Percentiles rank a stretch among this genome's conserved stretches.
phyloP scores from a whole-genome alignment of 2,888 invertebrate species.

The Trypoxylon attenuatum region DNA sequence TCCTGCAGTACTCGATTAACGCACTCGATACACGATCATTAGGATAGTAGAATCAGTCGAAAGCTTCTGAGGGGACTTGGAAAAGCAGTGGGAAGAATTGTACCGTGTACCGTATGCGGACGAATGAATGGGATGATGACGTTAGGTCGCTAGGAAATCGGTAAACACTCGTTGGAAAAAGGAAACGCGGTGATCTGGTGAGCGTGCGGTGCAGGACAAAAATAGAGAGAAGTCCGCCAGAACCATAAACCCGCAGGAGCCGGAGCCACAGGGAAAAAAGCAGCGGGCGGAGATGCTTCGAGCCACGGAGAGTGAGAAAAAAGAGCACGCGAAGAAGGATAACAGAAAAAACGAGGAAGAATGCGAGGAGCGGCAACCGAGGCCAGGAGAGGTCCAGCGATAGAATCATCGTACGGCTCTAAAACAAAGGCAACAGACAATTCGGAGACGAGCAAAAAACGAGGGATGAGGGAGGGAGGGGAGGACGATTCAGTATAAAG shows the following conservation, averaged over 20 bases:
- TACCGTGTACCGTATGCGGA: no score
- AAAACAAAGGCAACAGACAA: neutral
- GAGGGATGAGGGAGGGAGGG: neutral
- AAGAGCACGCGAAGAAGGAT: neutral
- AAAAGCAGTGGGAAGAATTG: no score
- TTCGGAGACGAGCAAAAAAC: neutral
- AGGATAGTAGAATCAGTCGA: no score
- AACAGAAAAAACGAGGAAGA: neutral
- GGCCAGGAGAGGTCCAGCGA: neutral
- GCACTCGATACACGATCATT: no score
- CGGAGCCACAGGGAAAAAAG: constrained; percentile 1
- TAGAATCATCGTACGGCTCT: neutral
- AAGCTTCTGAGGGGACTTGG: no score
- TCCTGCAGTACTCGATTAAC: no score
- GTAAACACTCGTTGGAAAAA: neutral
- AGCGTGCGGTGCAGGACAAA: neutral
- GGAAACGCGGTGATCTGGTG: neutral
- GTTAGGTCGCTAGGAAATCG: neutral
- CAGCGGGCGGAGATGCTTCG: neutral
- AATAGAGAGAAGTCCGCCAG: constrained; percentile 1
- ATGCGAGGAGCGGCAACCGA: constrained; percentile 1
- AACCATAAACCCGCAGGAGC: neutral
- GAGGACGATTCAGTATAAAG: neutral
- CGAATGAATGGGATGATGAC: neutral
- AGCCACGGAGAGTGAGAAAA: neutral